phyloP scores from a whole-genome alignment of 2,113 vertebrate genomes.

The Rallus limicola region DNA sequence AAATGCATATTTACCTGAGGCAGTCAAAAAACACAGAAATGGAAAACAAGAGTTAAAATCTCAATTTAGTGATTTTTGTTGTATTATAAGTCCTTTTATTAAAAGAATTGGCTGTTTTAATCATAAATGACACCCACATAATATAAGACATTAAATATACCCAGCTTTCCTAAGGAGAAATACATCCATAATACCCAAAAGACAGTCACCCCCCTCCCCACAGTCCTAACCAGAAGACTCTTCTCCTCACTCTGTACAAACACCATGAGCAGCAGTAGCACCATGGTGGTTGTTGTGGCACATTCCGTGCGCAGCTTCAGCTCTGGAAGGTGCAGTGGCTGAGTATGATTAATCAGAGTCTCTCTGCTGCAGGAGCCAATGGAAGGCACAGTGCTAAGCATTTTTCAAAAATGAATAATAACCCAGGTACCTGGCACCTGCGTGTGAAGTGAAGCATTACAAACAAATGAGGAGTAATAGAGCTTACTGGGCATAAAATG shows the following conservation, averaged over 20 bases:
- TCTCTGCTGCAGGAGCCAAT: constrained; percentile 28
- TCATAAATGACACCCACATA: neutral
- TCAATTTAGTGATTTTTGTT: neutral
- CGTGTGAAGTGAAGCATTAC: constrained; percentile 60
- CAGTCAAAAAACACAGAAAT: neutral
- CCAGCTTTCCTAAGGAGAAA: neutral
- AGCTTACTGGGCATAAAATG: constrained; percentile 56
- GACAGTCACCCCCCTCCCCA: too few relatives aligned
- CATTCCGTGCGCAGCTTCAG: neutral
- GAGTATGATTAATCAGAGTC: constrained; percentile 55
- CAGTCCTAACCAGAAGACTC: too few relatives aligned
- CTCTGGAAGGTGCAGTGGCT: neutral
- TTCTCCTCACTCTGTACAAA: neutral
- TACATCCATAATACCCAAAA: neutral
- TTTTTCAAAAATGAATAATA: constrained; percentile 65
- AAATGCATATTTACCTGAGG: neutral
- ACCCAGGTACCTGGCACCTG: constrained; percentile 48
- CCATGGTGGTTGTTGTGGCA: neutral
- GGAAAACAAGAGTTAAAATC: neutral
- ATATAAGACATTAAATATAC: neutral
- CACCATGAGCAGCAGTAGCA: neutral
- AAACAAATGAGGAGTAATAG: constrained; percentile 68
- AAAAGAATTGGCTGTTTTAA: neutral
- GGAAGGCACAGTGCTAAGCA: constrained; percentile 54
- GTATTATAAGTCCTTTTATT: neutral